A percentile compares a stretch with the other conserved stretches of the same genome.
Evolutionary conservation across 2,888 invertebrate species (phyloP).

Genomic region (Xanthorhoe spadicearia): DNA sequence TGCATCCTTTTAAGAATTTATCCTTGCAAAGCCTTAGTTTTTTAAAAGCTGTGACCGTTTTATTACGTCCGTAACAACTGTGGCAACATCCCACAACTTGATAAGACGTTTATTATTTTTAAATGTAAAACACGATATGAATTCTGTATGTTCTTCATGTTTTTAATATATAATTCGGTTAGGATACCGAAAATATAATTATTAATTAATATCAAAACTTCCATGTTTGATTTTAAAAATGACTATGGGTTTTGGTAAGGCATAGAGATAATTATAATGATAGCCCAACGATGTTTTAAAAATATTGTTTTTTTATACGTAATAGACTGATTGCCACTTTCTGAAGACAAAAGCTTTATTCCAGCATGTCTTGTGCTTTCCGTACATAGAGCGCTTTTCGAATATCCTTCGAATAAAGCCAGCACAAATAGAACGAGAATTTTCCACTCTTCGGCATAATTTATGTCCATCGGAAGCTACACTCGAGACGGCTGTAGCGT

Average conservation of each 20-base stretch:
- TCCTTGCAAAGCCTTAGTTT: slow-evolving; percentile 8
- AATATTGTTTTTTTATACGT: neutral
- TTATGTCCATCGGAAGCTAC: slow-evolving; percentile 23
- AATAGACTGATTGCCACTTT: neutral
- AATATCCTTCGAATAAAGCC: slow-evolving; percentile 20
- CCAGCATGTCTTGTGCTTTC: slow-evolving; percentile 1
- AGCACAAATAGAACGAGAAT: slow-evolving; percentile 28
- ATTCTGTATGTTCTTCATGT: no score
- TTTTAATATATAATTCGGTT: no score
- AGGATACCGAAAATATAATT: no score
- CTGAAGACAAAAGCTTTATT: neutral
- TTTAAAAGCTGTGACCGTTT: neutral
- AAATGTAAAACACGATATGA: no score
- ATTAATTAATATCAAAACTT: no score
- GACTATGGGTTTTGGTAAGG: neutral
- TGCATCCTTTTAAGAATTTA: slow-evolving; percentile 35
- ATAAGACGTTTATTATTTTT: no score
- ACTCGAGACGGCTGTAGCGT: slow-evolving; percentile 16
- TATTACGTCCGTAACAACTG: neutral
- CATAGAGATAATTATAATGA: neutral
- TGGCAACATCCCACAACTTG: no score
- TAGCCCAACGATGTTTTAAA: neutral
- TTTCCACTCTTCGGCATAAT: slow-evolving; percentile 35
- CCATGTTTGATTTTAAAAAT: no score
- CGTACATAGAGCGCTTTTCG: slow-evolving; percentile 4